Percentiles rank a stretch among this genome's conserved stretches.
These are phyloP conservation scores for Pseudomugil gertrudae DNA, from an alignment of 2,797 vertebrate genomes.

Conservation along the genomic window DNA sequence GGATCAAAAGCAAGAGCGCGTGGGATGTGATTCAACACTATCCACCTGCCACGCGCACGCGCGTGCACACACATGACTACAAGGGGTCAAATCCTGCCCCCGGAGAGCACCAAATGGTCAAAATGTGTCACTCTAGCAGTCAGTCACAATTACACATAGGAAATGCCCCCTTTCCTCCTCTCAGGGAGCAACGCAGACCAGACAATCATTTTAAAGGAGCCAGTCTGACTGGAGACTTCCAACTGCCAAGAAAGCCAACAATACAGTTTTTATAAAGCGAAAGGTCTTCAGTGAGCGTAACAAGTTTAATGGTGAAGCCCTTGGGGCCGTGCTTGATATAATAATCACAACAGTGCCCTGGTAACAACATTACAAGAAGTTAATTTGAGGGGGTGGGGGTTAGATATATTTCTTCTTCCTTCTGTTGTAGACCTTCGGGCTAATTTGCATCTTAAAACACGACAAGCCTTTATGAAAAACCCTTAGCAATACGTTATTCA, in stretches of 20 bases:
- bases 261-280: conserved; percentile 32
- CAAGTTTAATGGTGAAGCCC: conserved; percentile 32
- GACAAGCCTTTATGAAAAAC: not conserved
- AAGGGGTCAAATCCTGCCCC: conserved; percentile 50
- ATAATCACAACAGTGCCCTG: conserved; percentile 49
- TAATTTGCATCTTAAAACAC: conserved; percentile 36
- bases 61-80: not conserved
- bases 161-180: conserved; percentile 14
- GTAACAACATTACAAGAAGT: conserved; percentile 63
- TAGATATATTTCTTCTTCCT: conserved; percentile 7
- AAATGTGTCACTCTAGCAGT: conserved; percentile 53
- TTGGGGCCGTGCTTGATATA: conserved; percentile 39
- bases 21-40: conserved; percentile 76
- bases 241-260: conserved; percentile 39
- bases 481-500: not conserved
- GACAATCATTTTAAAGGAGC: conserved; percentile 43
- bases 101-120: conserved; percentile 66
- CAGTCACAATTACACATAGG: conserved; percentile 26
- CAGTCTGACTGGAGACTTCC: conserved; percentile 52
- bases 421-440: conserved; percentile 6
- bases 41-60: conserved; percentile 76
- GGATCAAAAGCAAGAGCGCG: conserved; percentile 71
- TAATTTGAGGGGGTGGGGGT: conserved; percentile 49
- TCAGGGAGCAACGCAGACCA: conserved; percentile 20
- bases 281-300: conserved; percentile 28